A percentile compares a stretch with the other conserved stretches of the same genome.
Evolutionary conservation across 2,888 invertebrate genomes (phyloP).

Genomic region (Litoditis marina): DNA sequence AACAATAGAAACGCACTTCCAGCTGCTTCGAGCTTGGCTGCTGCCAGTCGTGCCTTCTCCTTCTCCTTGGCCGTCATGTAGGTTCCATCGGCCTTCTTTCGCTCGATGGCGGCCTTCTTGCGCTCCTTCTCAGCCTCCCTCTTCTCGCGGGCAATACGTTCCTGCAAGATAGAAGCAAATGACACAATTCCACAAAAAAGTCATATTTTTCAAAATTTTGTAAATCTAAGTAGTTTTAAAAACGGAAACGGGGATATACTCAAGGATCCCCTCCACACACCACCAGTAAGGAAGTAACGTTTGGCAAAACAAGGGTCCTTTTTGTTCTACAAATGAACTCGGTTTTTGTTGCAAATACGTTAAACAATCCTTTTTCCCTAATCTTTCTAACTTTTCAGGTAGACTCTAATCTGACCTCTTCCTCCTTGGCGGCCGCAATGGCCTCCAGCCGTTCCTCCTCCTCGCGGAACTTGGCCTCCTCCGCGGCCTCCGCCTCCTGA

Average conservation of each 20-base stretch:
- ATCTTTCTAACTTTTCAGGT: too few relatives aligned
- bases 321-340: too few relatives aligned
- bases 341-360: too few relatives aligned
- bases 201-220: conserved; percentile 1
- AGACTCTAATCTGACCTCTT: conserved; percentile 19
- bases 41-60: conserved; percentile 80
- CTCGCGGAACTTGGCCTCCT: conserved; percentile 69
- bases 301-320: too few relatives aligned
- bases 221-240: too few relatives aligned
- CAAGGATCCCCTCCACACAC: too few relatives aligned
- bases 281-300: too few relatives aligned
- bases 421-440: conserved; percentile 39
- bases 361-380: too few relatives aligned
- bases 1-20: conserved; percentile 29
- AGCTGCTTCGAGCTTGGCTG: conserved; percentile 62
- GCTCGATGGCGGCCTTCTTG: conserved; percentile 87
- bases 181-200: conserved; percentile 9
- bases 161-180: too few relatives aligned
- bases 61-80: conserved; percentile 88
- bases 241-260: too few relatives aligned
- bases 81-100: conserved; percentile 93
- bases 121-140: conserved; percentile 85
- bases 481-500: conserved; percentile 70
- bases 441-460: conserved; percentile 67
- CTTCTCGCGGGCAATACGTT: conserved; percentile 70